These are phyloP conservation scores for Tolypeutes matacus DNA, from an alignment of 2,797 vertebrate genomes.

Conservation along the genomic window DNA sequence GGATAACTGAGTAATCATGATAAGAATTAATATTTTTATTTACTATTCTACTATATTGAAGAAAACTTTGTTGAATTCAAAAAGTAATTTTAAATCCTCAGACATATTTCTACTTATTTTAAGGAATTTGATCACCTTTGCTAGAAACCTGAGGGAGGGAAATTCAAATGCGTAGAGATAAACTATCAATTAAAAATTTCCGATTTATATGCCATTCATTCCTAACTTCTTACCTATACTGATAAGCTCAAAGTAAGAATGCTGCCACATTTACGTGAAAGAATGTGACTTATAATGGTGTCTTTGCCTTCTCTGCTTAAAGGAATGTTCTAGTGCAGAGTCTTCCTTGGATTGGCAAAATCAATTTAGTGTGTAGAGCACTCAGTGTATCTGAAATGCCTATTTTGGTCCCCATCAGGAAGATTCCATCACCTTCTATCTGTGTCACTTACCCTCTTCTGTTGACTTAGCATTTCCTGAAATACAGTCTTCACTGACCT, in stretches of 20 bases:
- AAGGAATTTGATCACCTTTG: not conserved
- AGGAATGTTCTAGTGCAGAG: not conserved
- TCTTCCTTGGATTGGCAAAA: not conserved
- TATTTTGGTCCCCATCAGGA: constrained; percentile 20
- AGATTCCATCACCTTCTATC: constrained; percentile 58
- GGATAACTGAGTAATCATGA: not conserved
- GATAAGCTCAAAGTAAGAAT: not conserved
- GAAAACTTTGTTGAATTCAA: not conserved
- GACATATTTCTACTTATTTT: not conserved
- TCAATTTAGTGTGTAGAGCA: not conserved
- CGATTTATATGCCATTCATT: not conserved
- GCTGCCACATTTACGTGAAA: not conserved
- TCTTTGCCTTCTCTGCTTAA: not conserved
- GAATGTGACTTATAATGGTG: not conserved
- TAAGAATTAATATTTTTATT: not conserved
- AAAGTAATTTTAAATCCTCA: not conserved
- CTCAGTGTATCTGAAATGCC: constrained; percentile 18
- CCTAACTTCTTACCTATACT: not conserved
- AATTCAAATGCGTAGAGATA: not conserved
- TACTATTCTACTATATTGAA: not conserved
- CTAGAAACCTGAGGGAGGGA: not conserved
- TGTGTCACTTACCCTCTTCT: constrained; percentile 62
- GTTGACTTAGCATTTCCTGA: constrained; percentile 81
- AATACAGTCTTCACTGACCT: constrained; percentile 67
- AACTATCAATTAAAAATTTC: not conserved